Conservation (phyloP, 2,113 vertebrate species). For the Mola mola region DNA sequence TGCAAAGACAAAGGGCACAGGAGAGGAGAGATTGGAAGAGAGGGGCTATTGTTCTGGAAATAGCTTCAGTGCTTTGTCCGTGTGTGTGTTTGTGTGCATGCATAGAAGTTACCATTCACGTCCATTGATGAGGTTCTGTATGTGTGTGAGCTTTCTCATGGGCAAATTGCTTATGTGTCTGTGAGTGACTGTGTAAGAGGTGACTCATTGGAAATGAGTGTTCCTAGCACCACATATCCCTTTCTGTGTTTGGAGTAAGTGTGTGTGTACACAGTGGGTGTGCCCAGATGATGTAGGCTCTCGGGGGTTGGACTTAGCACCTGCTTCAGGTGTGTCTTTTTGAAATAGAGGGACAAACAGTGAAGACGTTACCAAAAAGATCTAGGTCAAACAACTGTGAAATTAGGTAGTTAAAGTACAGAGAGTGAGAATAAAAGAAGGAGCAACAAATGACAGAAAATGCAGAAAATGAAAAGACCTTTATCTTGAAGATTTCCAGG, state of each 20-base stretch:
- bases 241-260: constrained; percentile 20
- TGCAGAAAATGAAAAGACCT: constrained; percentile 34
- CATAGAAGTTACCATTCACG: constrained; percentile 10
- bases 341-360: constrained; percentile 12
- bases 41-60: constrained; percentile 70
- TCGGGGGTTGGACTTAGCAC: constrained; percentile 65
- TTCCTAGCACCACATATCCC: too few relatives aligned
- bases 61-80: constrained; percentile 66
- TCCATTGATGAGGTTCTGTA: not conserved
- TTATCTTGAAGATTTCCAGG: constrained; percentile 72
- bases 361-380: constrained; percentile 24
- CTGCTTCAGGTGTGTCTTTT: constrained; percentile 77
- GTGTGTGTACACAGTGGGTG: constrained; percentile 65
- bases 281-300: constrained; percentile 58
- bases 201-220: constrained; percentile 6
- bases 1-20: constrained; percentile 36
- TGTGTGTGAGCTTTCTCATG: constrained; percentile 1
- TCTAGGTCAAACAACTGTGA: not conserved
- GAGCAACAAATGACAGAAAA: constrained; percentile 57
- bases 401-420: not conserved
- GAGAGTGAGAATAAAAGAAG: constrained; percentile 4
- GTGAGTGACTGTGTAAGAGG: not conserved
- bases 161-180: not conserved
- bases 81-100: constrained; percentile 45
- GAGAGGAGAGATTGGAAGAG: constrained; percentile 49